Evolutionary conservation across 1,140 invertebrate species (phyloP).

Genomic region (Drusus annulatus): DNA sequence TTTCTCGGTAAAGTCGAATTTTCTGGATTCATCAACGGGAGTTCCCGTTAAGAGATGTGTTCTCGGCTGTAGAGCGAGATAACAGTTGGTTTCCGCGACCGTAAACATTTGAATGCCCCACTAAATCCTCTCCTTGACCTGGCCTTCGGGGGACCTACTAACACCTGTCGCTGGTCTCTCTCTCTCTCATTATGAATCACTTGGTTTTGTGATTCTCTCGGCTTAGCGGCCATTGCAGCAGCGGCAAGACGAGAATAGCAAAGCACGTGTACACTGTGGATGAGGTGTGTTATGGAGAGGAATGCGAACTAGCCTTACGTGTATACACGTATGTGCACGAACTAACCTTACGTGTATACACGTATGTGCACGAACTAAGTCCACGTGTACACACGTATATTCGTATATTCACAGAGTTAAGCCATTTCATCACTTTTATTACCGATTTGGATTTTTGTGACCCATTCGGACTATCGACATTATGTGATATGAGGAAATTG

Average conservation of each 20-base stretch:
- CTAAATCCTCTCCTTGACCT: conserved; percentile 34
- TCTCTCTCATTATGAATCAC: conserved; percentile 14
- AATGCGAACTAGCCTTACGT: neutral
- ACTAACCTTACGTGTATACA: neutral
- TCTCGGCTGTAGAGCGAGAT: neutral
- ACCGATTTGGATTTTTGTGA: too few species aligned
- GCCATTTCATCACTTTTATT: too few species aligned
- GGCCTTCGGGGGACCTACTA: conserved; percentile 23
- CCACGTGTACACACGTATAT: neutral
- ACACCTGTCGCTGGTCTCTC: conserved; percentile 29
- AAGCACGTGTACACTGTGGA: conserved; percentile 12
- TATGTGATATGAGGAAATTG: too few species aligned
- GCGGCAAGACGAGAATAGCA: conserved; percentile 4
- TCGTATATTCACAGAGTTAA: too few species aligned
- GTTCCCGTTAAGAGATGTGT: neutral
- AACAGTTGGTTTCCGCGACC: neutral
- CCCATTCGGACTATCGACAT: too few species aligned
- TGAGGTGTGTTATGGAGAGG: neutral
- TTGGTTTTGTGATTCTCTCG: conserved; percentile 10
- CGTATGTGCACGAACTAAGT: neutral
- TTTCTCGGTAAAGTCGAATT: neutral
- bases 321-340: neutral
- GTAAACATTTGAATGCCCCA: conserved; percentile 18
- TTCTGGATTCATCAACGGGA: neutral
- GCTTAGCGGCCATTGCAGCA: conserved; percentile 21